These are phyloP conservation scores for Thera britannica DNA, from an alignment of 2,888 invertebrate genomes.

Conservation along the genomic window DNA sequence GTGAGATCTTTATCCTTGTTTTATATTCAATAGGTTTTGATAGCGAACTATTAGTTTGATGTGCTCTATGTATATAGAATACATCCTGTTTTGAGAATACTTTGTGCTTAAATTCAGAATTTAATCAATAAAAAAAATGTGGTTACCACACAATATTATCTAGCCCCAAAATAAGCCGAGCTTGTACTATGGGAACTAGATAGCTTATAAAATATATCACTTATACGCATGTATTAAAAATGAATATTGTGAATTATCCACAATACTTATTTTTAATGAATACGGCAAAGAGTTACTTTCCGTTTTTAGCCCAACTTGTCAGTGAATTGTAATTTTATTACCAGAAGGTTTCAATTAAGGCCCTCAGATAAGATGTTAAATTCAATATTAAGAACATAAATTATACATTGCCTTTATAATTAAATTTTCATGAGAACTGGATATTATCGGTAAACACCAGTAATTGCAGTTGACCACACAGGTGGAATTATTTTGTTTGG, in stretches of 20 bases:
- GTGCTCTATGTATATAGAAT: constrained; percentile 42
- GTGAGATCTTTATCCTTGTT: constrained; percentile 70
- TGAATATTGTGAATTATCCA: no score
- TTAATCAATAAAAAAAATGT: no score
- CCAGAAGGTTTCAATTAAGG: constrained; percentile 18
- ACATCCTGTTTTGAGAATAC: constrained; percentile 16
- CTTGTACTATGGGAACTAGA: no score
- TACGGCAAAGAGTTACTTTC: background rate
- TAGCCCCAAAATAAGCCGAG: no score
- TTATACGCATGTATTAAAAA: no score
- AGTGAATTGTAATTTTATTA: constrained; percentile 3
- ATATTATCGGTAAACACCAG: constrained; percentile 39
- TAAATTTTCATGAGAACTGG: constrained; percentile 30
- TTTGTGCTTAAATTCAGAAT: background rate
- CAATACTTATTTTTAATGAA: no score
- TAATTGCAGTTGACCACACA: constrained; percentile 67
- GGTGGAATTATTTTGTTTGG: constrained; percentile 59
- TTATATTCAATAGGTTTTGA: constrained; percentile 39
- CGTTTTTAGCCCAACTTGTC: background rate
- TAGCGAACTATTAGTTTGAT: constrained; percentile 60
- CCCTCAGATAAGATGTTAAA: constrained; percentile 12
- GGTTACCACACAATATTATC: no score
- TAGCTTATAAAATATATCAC: no score
- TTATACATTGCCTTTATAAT: constrained; percentile 21
- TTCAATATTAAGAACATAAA: constrained; percentile 25